Evolutionary conservation across 2,797 vertebrate species (phyloP).

Genomic region (Coregonus sp.): DNA sequence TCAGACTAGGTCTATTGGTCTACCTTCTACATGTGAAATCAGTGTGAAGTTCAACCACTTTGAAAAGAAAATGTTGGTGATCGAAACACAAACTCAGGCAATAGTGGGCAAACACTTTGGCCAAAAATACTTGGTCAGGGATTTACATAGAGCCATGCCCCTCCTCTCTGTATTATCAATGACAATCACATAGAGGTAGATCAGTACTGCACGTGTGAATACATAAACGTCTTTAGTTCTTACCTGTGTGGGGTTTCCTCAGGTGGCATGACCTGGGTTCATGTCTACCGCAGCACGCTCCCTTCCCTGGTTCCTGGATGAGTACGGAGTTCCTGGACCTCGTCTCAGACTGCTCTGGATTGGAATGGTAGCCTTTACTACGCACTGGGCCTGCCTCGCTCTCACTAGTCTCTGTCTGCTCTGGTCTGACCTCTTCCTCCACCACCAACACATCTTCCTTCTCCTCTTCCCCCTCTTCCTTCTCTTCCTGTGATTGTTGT

Average conservation of each 20-base stretch:
- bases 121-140: neutral
- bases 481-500: constrained; percentile 67
- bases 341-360: constrained; percentile 68
- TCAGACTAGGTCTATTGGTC: neutral
- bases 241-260: constrained; percentile 81
- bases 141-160: neutral
- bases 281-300: constrained; percentile 69
- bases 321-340: constrained; percentile 61
- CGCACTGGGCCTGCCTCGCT: constrained; percentile 48
- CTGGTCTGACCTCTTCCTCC: constrained; percentile 49
- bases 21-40: neutral
- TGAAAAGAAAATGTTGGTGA: neutral
- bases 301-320: constrained; percentile 65
- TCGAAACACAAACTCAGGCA: neutral
- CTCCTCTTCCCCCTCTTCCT: constrained; percentile 62
- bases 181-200: neutral
- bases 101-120: neutral
- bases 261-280: constrained; percentile 75
- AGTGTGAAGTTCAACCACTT: neutral
- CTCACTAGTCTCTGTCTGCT: constrained; percentile 69
- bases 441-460: constrained; percentile 16
- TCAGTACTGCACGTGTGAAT: neutral
- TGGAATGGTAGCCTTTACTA: constrained; percentile 68
- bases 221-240: neutral
- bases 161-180: neutral